Conservation (phyloP, 2,888 invertebrate genomes). For the Drosophila buzzatii region DNA sequence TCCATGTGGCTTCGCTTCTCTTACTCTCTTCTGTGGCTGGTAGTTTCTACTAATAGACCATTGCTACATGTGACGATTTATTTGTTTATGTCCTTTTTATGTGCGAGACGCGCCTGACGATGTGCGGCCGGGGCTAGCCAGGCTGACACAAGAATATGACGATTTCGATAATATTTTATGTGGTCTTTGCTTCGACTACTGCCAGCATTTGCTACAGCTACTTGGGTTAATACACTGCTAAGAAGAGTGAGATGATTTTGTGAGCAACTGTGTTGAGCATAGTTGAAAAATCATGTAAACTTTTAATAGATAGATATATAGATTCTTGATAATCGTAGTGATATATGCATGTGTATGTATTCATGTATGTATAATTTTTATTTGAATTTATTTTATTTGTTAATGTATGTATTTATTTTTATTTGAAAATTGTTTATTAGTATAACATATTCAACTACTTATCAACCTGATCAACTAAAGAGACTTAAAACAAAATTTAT, state of each 20-base stretch:
- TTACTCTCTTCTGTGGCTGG: constrained; percentile 24
- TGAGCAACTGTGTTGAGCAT: background rate
- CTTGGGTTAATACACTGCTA: constrained; percentile 15
- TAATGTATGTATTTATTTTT: background rate
- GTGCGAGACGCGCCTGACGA: constrained; percentile 25
- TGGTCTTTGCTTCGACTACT: constrained; percentile 44
- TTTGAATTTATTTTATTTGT: too few species aligned
- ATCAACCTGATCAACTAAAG: too few species aligned
- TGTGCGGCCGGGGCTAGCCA: constrained; percentile 31
- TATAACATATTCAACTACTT: too few species aligned
- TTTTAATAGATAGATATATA: too few species aligned
- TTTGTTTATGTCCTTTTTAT: constrained; percentile 72
- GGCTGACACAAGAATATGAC: constrained; percentile 48
- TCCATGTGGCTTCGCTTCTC: constrained; percentile 23
- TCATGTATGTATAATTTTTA: background rate
- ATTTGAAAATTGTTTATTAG: too few species aligned
- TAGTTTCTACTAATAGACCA: constrained; percentile 55
- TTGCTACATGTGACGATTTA: constrained; percentile 69
- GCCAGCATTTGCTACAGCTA: constrained; percentile 4
- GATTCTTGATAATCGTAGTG: too few species aligned
- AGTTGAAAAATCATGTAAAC: too few species aligned
- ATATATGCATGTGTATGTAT: background rate
- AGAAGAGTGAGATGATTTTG: background rate
- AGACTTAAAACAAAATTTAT: too few species aligned
- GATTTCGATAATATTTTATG: constrained; percentile 78